Evolutionary conservation across 2,888 invertebrate species (phyloP), one percentile per base, ranked within the genome.

Genomic region (Pristionchus mayeri): DNA sequence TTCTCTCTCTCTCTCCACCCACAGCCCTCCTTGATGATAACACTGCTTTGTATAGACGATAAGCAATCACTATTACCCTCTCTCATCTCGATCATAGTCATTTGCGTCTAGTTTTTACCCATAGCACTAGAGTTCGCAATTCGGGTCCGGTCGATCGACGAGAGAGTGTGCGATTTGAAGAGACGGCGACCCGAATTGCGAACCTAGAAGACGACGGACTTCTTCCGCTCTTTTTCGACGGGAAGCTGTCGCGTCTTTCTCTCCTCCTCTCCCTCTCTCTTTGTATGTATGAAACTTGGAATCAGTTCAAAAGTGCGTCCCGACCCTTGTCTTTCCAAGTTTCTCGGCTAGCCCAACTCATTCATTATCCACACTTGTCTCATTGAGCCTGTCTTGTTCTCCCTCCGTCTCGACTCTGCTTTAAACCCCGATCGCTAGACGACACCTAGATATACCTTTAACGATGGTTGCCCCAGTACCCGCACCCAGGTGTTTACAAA

Each of bases 271-370:
- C n/a, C n/a, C n/a, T n/a, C n/a, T n/a, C n/a, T n/a, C n/a, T n/a
- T n/a, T n/a, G n/a, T n/a, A 37, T 57, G 52, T 57, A 80, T 48
- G 80, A 80, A 80, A 57, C 80, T 80, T 80, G 80, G 80, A 54
- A 57, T 40, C 37, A 44, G 54, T 80, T 57, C 54, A 80, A 80
- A 80, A 30, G 24, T 40, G 40, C 30, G n/a, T n/a, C n/a, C n/a
- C n/a, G 37, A 52, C 80, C 80, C n/a, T 57, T 57, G 80, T 80
- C 80, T 80, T 80, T 80, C 80, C 80, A 80, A 80, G 80, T 80
- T 80, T 80, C 63, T 71, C 71, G 57, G 80, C 52, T 80, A 80
- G 80, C 80, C 80, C 24, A n/a, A 40, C n/a, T 76, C 76, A 48
- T 50, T n/a, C 48, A 76, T 52, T 76, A 71, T 71, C 71, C 71